phyloP scores from a whole-genome alignment of 1,140 invertebrate species.

The Paramacrobiotus metropolitanus region DNA sequence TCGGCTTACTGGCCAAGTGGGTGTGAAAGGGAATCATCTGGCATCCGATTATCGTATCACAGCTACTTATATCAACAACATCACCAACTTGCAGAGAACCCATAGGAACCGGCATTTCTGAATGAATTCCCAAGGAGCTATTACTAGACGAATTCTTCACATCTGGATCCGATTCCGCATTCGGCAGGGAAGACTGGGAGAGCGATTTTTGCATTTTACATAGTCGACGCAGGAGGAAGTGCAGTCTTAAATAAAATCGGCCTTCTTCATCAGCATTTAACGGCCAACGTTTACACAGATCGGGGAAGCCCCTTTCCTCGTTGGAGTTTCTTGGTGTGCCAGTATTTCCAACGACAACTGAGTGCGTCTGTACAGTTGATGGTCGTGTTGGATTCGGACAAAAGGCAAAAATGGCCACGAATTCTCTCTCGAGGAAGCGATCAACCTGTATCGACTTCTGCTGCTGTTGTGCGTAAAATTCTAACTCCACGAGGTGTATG shows the following conservation, averaged over 20 bases:
- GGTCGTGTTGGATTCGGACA: background rate
- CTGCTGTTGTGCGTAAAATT: background rate
- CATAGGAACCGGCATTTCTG: background rate
- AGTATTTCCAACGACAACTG: too few relatives aligned
- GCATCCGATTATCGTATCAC: background rate
- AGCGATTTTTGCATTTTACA: background rate
- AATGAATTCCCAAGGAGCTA: too few relatives aligned
- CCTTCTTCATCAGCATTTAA: background rate
- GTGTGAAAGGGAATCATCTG: background rate
- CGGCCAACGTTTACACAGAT: slow-evolving; percentile 1
- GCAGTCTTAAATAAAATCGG: background rate
- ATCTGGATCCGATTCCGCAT: background rate
- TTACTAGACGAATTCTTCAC: background rate
- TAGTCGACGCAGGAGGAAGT: background rate
- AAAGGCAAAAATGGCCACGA: background rate
- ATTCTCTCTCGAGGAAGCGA: background rate
- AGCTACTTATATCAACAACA: background rate
- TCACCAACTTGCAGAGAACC: background rate
- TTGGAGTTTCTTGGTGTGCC: background rate
- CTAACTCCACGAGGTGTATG: background rate
- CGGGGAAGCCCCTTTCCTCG: background rate
- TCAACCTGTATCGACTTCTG: background rate
- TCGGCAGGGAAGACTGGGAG: background rate
- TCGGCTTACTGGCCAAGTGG: background rate
- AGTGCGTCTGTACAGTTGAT: background rate